Conservation (phyloP, 1,140 invertebrate genomes). For the Metaphire vulgaris region DNA sequence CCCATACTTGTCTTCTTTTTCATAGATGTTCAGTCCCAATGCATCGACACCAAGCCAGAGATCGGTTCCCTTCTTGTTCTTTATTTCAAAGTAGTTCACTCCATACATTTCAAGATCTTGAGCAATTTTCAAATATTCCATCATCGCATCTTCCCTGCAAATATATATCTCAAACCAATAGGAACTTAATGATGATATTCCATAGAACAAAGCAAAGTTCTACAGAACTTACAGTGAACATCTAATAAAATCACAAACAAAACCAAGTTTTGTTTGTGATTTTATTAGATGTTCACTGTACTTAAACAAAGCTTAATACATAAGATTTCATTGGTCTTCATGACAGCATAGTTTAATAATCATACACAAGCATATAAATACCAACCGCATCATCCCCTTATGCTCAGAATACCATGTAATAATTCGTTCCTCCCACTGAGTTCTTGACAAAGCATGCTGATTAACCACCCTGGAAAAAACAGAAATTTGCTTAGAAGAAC, state of each 20-base stretch:
- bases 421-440: slow-evolving; percentile 97
- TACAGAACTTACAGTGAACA: too few species aligned
- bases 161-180: neutral
- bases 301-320: too few species aligned
- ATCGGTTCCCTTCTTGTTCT: slow-evolving; percentile 97
- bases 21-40: slow-evolving; percentile 94
- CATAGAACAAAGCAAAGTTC: too few species aligned
- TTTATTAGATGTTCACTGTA: too few species aligned
- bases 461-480: slow-evolving; percentile 68
- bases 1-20: slow-evolving; percentile 81
- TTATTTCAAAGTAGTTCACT: slow-evolving; percentile 80
- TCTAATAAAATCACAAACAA: too few species aligned
- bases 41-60: slow-evolving; percentile 95
- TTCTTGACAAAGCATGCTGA: slow-evolving; percentile 92
- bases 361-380: too few species aligned
- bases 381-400: slow-evolving; percentile 75
- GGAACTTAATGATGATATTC: too few species aligned
- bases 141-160: slow-evolving; percentile 90
- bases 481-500: too few species aligned
- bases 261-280: too few species aligned
- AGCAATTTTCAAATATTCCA: slow-evolving; percentile 98
- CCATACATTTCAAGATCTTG: slow-evolving; percentile 99
- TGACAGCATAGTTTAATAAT: too few species aligned
- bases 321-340: too few species aligned
- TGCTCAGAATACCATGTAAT: slow-evolving; percentile 93